Base-by-base conservation (phyloP, 53 echinoderm and acorn worm species). In the Henricia sp. region DNA sequence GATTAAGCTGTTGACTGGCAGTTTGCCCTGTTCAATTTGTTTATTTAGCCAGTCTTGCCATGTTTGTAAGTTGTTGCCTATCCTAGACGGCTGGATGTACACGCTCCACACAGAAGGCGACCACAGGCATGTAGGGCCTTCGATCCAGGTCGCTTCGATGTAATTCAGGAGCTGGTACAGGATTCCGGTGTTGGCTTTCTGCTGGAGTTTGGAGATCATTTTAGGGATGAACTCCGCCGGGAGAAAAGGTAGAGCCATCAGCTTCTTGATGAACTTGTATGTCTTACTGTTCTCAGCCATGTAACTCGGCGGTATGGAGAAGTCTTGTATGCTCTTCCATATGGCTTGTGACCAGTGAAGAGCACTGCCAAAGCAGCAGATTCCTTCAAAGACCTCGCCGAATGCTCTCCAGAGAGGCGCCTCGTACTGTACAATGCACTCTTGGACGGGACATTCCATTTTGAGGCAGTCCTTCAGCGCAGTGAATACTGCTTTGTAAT, bases 341-440 rank as follows among this genome's bases (percentile, higher is more conserved):
- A 84, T 42, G 9, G 84, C 68, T 73, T 89, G 89, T 20, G 50
- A 72, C 89, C 77, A 84, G 36, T 84, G 84, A 56, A 58, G 55
- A 30, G 69, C 44, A 71, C 68, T 84, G 19, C 84, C 84, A 0
- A 29, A 51, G 54, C 73, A 73, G 12, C 37, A 10, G 6, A 73
- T 1, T 9, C 52, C 25, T 1, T 52, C 52, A n/a, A 56, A 66
- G 67, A 80, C 82, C 5, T 53, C 33, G 19, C 39, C 39, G 17
- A 85, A 39, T 1, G 28, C 85, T 38, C 41, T 55, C 85, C 85
- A 85, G 13, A 85, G 19, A 6, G 72, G 25, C 24, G 72, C 19
- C 48, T 85, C 85, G 25, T 59, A 58, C 48, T 73, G 63, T 19
- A 85, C 17, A 30, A 73, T 46, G 54, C 55, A 44, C 39, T 84